phyloP scores from a whole-genome alignment of 2,797 vertebrate species.

The Chromis chromis region DNA sequence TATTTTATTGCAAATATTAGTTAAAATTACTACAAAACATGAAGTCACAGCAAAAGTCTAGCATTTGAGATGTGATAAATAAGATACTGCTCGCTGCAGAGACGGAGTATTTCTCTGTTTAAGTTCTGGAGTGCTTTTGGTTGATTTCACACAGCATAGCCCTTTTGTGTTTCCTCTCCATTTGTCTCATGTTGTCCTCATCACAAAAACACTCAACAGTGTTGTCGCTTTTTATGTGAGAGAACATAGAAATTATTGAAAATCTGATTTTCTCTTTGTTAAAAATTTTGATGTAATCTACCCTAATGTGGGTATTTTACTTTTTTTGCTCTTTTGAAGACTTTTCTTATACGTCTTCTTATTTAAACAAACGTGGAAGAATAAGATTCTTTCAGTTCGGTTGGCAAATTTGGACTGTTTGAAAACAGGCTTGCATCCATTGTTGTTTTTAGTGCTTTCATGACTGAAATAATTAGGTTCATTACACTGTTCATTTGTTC shows the following conservation, averaged over 20 bases:
- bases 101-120: neutral
- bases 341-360: neutral
- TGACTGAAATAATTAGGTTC: slow-evolving; percentile 58
- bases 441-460: slow-evolving; percentile 44
- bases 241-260: neutral
- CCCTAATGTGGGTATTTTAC: neutral
- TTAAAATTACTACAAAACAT: neutral
- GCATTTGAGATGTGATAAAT: neutral
- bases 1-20: neutral
- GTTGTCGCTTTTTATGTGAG: neutral
- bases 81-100: neutral
- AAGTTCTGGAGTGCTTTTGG: neutral
- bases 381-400: neutral
- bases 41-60: neutral
- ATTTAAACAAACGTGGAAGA: neutral
- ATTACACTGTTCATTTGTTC: slow-evolving; percentile 47
- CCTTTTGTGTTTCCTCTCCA: slow-evolving; percentile 6
- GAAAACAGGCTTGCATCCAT: slow-evolving; percentile 19
- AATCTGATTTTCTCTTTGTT: neutral
- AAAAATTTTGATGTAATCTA: slow-evolving; percentile 10
- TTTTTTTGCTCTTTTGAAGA: slow-evolving; percentile 1
- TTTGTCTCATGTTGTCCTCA: slow-evolving; percentile 5
- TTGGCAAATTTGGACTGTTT: slow-evolving; percentile 20
- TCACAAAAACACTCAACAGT: slow-evolving; percentile 17
- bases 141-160: slow-evolving; percentile 1